Evolutionary conservation across 2,113 vertebrate genomes (phyloP).

Genomic region (Triplophysa rosa): DNA sequence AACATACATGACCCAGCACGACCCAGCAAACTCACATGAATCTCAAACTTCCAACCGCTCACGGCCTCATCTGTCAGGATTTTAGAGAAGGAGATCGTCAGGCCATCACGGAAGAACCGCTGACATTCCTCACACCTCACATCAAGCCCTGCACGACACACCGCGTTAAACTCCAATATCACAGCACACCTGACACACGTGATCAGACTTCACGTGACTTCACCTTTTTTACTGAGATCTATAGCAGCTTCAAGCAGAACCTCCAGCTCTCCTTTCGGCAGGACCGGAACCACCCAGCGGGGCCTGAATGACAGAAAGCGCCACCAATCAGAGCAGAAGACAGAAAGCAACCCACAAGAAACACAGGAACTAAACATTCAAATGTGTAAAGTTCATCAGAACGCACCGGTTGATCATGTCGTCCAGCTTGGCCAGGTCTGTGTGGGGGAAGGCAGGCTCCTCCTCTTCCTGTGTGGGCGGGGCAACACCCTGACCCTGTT

Average conservation of each 20-base stretch:
- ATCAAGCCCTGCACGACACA: constrained; percentile 83
- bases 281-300: constrained; percentile 99
- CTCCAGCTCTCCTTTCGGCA: constrained; percentile 99
- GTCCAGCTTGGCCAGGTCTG: constrained; percentile 97
- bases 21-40: constrained; percentile 86
- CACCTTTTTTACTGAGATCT: constrained; percentile 99
- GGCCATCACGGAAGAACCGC: constrained; percentile 96
- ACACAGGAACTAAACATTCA: background rate
- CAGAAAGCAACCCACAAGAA: background rate
- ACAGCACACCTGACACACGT: background rate
- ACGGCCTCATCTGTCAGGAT: constrained; percentile 98
- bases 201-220: background rate
- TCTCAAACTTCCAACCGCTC: constrained; percentile 99
- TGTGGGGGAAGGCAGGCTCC: constrained; percentile 97
- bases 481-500: constrained; percentile 86
- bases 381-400: background rate
- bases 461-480: constrained; percentile 91
- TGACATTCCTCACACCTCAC: constrained; percentile 98
- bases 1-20: background rate
- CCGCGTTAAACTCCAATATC: background rate
- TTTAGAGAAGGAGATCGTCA: constrained; percentile 99
- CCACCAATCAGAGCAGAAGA: background rate
- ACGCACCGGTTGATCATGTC: constrained; percentile 98
- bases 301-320: constrained; percentile 73
- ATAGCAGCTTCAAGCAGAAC: constrained; percentile 99